These are phyloP conservation scores for Anabacerthia variegaticeps DNA, from an alignment of 2,797 vertebrate species.

Conservation along the genomic window DNA sequence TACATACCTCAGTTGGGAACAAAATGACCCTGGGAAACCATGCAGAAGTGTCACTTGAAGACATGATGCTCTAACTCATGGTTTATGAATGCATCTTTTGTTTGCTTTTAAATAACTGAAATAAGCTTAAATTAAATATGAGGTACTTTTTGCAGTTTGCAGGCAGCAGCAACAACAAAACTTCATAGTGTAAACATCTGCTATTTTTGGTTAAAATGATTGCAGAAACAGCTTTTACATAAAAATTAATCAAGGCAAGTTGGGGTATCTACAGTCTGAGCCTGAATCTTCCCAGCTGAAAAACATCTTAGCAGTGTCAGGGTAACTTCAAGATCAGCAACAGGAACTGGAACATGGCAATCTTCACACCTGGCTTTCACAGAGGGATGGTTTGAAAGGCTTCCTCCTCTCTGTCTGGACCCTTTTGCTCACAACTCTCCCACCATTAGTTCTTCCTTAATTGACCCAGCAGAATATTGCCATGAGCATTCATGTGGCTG, in stretches of 20 bases:
- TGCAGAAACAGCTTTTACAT: background rate
- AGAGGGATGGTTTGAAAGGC: background rate
- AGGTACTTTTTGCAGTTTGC: background rate
- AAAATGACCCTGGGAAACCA: background rate
- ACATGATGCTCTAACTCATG: background rate
- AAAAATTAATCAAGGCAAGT: background rate
- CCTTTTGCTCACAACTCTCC: background rate
- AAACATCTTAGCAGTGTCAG: background rate
- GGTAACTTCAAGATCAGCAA: background rate
- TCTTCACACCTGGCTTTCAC: background rate
- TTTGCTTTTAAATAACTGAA: slow-evolving; percentile 12
- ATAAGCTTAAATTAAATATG: background rate
- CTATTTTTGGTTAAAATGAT: background rate
- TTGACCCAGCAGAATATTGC: background rate
- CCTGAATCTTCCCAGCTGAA: background rate
- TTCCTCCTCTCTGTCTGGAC: background rate
- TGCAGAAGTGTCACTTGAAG: background rate
- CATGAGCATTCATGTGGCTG: background rate
- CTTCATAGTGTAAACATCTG: background rate
- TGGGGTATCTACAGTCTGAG: background rate
- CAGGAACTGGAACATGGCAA: background rate
- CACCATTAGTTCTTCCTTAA: background rate
- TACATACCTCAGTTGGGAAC: background rate
- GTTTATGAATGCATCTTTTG: background rate
- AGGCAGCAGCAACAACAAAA: background rate